Evolutionary conservation across 2,888 invertebrate genomes (phyloP), one percentile per base, ranked within the genome.

Genomic region (Didymodactylos carnosus): DNA sequence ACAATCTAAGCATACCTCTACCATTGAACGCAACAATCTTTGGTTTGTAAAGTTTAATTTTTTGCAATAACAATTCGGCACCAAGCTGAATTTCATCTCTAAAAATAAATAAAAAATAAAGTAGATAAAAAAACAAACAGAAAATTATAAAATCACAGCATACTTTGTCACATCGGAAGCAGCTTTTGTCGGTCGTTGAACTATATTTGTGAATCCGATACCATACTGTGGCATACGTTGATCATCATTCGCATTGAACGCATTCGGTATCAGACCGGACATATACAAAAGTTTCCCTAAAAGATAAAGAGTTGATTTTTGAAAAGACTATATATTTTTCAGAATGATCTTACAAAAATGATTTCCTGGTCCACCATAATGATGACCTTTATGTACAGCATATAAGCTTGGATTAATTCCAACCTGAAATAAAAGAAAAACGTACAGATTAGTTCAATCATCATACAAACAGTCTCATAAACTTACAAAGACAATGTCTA

Each of bases 401-500:
- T 92, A 93, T 80, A 94, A 86, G 3, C 95, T 94, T 16, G 95
- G 95, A 87, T 97, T 97, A 80, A 95, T 94, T 78, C 95, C 95
- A 86, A 97, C 91, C 94, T 95, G 86, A 75, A 85, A 83, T 74
- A 75, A 25, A 51, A 16, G 41, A 72, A 46, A n/a, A 14, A 27
- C 1, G 8, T 27, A 23, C 4, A 25, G 5, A 39, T 19, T 7
- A 35, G 27, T 19, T 7, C 5, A 23, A 14, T 3, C 16, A 70
- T 4, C 19, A 70, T 16, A 27, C 4, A 39, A 19, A 39, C 14
- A 39, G 39, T 19, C 4, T 16, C 19, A 74, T 70, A 40, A 39
- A 90, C 93, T 91, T 88, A 95, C 94, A 87, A 95, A 94, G 84
- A 95, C 90, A 86, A 95, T 94, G 87, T 97, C 95, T 84, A 95